Base-by-base conservation (phyloP, 2,888 invertebrate species). In the Arge pagana region DNA sequence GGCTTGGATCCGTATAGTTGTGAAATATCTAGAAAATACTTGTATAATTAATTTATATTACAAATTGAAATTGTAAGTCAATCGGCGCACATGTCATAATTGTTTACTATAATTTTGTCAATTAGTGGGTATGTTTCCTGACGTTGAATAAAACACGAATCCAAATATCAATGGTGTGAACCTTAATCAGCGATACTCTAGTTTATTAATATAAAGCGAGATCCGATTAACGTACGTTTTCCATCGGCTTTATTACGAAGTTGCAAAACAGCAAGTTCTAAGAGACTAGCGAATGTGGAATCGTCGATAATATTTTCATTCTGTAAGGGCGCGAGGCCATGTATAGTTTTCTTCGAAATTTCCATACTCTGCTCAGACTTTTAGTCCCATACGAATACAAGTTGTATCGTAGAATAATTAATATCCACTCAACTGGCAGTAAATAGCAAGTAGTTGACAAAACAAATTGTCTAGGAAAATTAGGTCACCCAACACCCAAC, bases 1-100 rank as follows among this genome's bases (percentile, higher is more conserved):
- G 67, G 61, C 15, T 66, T 71, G 1, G 66, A 62, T 28, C 65
- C 66, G 43, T 62, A 61, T 23, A 67, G 52, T 42, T 67, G 63
- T 11, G 63, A 48, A 5, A 67, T 48, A 45, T 48, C 74, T 74
- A 48, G 21, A 60, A 61, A 19, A n/a, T 10, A 31, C 28, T 7
- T n/a, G 26, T 37, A 36, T 15, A n/a, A 49, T 28, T 16, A 8
- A 49, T 31, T 28, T 0, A 15, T 10, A 43, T 11, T 3, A n/a
- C 2, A 11, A 28, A 28, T 15, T 16, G 15, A 36, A 35, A n/a
- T n/a, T n/a, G n/a, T n/a, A n/a, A n/a, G n/a, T n/a, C n/a, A n/a
- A n/a, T n/a, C n/a, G n/a, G n/a, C n/a, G n/a, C n/a, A n/a, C n/a
- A n/a, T n/a, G n/a, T n/a, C n/a, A n/a, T n/a, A n/a, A 42, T 10